phyloP scores from a whole-genome alignment of 2,113 vertebrate species.

The Dipodomys ordii region DNA sequence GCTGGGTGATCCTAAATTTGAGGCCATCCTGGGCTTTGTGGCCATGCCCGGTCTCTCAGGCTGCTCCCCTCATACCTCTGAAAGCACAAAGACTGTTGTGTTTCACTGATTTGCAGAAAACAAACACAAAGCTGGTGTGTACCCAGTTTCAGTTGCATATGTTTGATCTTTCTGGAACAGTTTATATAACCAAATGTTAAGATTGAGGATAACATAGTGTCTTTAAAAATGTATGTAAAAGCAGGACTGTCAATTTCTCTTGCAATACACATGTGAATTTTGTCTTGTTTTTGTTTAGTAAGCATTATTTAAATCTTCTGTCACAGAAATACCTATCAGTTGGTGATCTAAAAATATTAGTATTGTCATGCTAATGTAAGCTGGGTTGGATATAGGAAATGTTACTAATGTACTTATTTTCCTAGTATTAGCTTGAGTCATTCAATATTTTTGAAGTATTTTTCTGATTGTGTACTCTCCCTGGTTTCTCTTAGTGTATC shows the following conservation, averaged over 20 bases:
- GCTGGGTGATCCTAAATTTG: too few relatives aligned
- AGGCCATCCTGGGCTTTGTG: too few relatives aligned
- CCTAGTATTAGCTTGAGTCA: conserved; percentile 9
- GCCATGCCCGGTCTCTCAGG: too few relatives aligned
- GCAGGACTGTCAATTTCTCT: conserved; percentile 21
- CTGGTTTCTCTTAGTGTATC: neutral
- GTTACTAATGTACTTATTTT: neutral
- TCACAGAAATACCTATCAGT: neutral
- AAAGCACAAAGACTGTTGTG: neutral
- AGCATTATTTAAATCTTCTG: neutral
- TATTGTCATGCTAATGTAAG: neutral
- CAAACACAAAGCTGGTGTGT: neutral
- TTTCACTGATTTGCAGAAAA: neutral
- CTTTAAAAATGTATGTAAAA: neutral
- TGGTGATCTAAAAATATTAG: conserved; percentile 24
- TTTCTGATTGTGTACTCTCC: conserved; percentile 33
- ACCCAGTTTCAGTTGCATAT: neutral
- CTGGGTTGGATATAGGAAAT: neutral
- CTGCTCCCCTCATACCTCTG: too few relatives aligned
- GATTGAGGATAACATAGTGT: neutral
- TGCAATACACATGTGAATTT: neutral
- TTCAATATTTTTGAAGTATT: neutral
- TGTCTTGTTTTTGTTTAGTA: conserved; percentile 15
- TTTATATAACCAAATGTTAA: conserved; percentile 54
- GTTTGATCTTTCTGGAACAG: neutral